Base-by-base conservation (phyloP, 2,113 vertebrate genomes). In the Trichechus manatus region DNA sequence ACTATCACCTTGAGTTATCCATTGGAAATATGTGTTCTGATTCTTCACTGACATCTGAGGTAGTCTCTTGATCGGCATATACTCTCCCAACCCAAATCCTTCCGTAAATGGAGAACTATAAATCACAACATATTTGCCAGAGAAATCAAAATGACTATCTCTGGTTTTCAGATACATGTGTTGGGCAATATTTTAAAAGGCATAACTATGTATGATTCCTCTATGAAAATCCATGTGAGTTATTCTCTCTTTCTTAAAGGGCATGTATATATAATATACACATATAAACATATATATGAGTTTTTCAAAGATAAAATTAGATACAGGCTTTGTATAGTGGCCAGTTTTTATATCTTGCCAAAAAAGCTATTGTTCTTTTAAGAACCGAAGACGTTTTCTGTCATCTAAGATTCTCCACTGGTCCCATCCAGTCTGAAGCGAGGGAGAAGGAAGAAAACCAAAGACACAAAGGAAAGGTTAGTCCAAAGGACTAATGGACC, bases 121-220 rank as follows among this genome's bases (percentile, higher is more conserved):
- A 98, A 93, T 98, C 87, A 93, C 31, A 93, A 95, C 94, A 93
- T 93, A 87, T 95, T 96, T 97, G 64, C 44, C 84, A 89, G 80
- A 94, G 25, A 47, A 97, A 95, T 39, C 17, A 77, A 96, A 80
- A 97, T 61, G 53, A 86, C 63, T 63, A 9, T 81, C 59, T 89
- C 79, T 89, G 63, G 75, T 89, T 93, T 96, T 96, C 84, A 70
- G 44, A 91, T 74, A 59, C 27, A 83, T 36, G 1, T 42, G 29
- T 82, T 72, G 75, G 81, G 61, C 83, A 96, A 23, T 80, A 94
- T 95, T 96, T 96, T 87, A 95, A 91, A 96, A 91, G 74, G 13
- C 68, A 87, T 39, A 83, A 92, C 68, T 81, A 77, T 39, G 20
- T 64, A 25, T 74, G 72, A 64, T 4, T 56, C 27, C 33, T 63